Conservation (phyloP, 1,140 invertebrate species). For the Caenorhabditis brenneri region DNA sequence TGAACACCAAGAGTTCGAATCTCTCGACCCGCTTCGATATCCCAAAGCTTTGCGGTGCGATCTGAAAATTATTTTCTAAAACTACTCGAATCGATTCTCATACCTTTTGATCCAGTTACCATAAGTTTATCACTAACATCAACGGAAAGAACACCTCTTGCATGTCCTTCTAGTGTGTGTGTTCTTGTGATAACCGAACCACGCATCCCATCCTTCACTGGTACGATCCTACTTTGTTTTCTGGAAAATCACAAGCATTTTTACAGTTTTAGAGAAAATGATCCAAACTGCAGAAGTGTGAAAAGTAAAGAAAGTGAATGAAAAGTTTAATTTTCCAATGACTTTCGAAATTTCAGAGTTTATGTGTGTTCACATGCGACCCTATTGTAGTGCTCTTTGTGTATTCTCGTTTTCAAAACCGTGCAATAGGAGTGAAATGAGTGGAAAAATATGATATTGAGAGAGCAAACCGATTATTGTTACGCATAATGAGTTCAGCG, state of each 20-base stretch:
- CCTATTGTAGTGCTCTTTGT: background rate
- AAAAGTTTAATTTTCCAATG: background rate
- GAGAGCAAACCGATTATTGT: constrained; percentile 48
- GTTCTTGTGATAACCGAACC: constrained; percentile 73
- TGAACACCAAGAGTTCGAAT: constrained; percentile 77
- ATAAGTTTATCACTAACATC: constrained; percentile 79
- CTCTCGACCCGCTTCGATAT: constrained; percentile 80
- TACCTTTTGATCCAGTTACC: constrained; percentile 82
- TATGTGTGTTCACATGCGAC: background rate
- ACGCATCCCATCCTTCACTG: background rate
- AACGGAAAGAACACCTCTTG: constrained; percentile 81
- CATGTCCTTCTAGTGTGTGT: constrained; percentile 83
- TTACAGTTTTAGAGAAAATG: background rate
- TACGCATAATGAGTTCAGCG: constrained; percentile 39
- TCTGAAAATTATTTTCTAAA: constrained; percentile 74
- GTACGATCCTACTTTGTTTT: constrained; percentile 50
- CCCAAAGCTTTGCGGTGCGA: constrained; percentile 86
- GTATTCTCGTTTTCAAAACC: background rate
- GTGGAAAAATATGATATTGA: constrained; percentile 11
- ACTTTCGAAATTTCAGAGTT: background rate
- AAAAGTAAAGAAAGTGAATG: background rate
- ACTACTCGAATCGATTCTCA: background rate
- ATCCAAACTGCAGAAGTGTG: background rate
- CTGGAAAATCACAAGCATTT: background rate
- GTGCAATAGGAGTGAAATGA: constrained; percentile 14